Base-by-base conservation (phyloP, 2,888 invertebrate species). In the Agonopterix heracliana region DNA sequence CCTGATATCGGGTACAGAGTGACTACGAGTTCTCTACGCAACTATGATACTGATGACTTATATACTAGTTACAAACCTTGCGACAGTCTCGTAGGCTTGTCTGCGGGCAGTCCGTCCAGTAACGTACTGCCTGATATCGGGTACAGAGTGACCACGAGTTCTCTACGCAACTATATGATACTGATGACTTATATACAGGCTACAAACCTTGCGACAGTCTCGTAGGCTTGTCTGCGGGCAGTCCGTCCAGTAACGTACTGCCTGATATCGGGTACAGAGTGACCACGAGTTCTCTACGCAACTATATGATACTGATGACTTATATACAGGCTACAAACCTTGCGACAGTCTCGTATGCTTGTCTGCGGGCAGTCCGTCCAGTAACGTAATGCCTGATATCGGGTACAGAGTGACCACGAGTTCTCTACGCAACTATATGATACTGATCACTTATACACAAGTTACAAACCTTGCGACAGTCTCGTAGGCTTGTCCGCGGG, bases 391-490 rank as follows among this genome's bases (percentile, higher is more conserved):
- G 44, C 93, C 92, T 55, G 91, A 91, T 48, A 93, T 87, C 3
- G 97, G 96, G 70, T 94, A 93, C 54, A 97, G 89, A 11, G 94
- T 95, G 60, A 97, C 95, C 57, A 95, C 93, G 92, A 92, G 81
- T 96, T 95, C 77, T 96, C 95, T 54, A 97, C 95, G 67, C 94
- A 93, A 74, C 97, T 14, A 14, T 14, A 14, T 14, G 14, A 14
- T 14, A 14, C 14, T 14, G 14, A 14, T 14, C 2, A 14, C 2
- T 14, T 14, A 14, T 14, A 14, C 2, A 14, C 14, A 14, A 14
- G 42, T 7, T 9, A 53, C 60, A 77, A 78, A 95, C 97, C 97
- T 91, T 96, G 96, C 9, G 93, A 93, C 43, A 97, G 89, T 61
- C 95, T 87, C 3, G 93, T 93, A 41, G 96, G 93, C 59, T 91